Evolutionary conservation across 2,888 invertebrate species (phyloP).

Genomic region (Meteorus colon): DNA sequence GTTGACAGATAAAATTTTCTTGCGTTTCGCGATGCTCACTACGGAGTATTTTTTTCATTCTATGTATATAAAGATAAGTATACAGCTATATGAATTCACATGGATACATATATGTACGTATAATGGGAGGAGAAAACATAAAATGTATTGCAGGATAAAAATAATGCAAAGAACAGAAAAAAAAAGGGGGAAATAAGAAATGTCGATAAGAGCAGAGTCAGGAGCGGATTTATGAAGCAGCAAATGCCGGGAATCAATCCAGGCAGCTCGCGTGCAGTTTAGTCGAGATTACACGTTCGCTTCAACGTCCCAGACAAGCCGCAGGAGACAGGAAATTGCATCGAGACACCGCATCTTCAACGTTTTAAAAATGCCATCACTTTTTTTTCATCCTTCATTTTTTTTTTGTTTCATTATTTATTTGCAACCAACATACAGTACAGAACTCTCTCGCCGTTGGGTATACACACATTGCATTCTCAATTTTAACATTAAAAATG

Average conservation of each 20-base stretch:
- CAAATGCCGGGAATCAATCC: slow-evolving; percentile 69
- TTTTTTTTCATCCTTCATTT: slow-evolving; percentile 27
- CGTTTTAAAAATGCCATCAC: slow-evolving; percentile 33
- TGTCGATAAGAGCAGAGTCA: slow-evolving; percentile 43
- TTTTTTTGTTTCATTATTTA: neutral
- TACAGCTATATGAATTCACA: no score
- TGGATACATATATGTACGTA: neutral
- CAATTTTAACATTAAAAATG: neutral
- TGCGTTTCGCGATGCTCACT: no score
- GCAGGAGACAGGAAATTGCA: slow-evolving; percentile 44
- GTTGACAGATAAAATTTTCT: no score
- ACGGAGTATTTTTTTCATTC: no score
- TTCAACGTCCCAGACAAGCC: slow-evolving; percentile 47
- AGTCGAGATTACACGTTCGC: slow-evolving; percentile 65
- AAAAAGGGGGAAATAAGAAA: slow-evolving; percentile 41
- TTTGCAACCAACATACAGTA: neutral
- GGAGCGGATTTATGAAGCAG: slow-evolving; percentile 62
- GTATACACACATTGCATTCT: slow-evolving; percentile 9
- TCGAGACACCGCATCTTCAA: slow-evolving; percentile 39
- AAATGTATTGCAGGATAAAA: slow-evolving; percentile 38
- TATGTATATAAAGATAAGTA: neutral
- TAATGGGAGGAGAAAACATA: neutral
- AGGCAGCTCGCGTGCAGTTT: slow-evolving; percentile 58
- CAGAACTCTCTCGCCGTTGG: neutral
- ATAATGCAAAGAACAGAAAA: slow-evolving; percentile 40